These are phyloP conservation scores for Micromesistius poutassou DNA, from an alignment of 2,797 vertebrate species.

Conservation along the genomic window DNA sequence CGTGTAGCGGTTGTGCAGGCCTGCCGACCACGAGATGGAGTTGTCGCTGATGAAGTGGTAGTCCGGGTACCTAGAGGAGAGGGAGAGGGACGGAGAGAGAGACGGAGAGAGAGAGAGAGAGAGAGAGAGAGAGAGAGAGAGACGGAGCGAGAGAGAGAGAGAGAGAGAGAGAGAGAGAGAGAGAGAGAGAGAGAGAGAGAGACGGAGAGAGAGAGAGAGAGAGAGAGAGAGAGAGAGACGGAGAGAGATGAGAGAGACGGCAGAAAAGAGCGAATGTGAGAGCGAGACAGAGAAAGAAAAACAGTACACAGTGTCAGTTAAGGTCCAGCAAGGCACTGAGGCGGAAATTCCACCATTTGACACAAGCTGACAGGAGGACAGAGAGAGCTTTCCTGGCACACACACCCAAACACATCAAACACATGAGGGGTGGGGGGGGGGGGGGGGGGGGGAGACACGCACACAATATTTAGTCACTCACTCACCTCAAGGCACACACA, in stretches of 20 bases:
- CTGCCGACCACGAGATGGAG: constrained; percentile 97
- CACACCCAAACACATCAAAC: neutral
- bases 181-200: too few relatives aligned
- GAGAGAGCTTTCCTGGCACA: neutral
- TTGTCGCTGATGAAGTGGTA: constrained; percentile 99
- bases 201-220: too few relatives aligned
- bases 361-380: neutral
- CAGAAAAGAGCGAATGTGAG: too few relatives aligned
- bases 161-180: too few relatives aligned
- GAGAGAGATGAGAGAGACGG: neutral
- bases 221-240: constrained; percentile 9
- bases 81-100: neutral
- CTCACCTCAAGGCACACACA: too few relatives aligned
- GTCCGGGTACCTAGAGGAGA: constrained; percentile 81
- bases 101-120: too few relatives aligned
- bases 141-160: too few relatives aligned
- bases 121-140: too few relatives aligned
- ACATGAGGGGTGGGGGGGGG: too few relatives aligned
- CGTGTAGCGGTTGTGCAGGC: constrained; percentile 94
- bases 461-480: too few relatives aligned
- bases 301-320: neutral
- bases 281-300: too few relatives aligned
- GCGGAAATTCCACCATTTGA: neutral
- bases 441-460: too few relatives aligned
- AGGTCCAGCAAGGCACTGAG: neutral